Percentiles rank a stretch among this genome's conserved stretches.
phyloP scores from a whole-genome alignment of 1,140 invertebrate species.

The Megathymus violae region DNA sequence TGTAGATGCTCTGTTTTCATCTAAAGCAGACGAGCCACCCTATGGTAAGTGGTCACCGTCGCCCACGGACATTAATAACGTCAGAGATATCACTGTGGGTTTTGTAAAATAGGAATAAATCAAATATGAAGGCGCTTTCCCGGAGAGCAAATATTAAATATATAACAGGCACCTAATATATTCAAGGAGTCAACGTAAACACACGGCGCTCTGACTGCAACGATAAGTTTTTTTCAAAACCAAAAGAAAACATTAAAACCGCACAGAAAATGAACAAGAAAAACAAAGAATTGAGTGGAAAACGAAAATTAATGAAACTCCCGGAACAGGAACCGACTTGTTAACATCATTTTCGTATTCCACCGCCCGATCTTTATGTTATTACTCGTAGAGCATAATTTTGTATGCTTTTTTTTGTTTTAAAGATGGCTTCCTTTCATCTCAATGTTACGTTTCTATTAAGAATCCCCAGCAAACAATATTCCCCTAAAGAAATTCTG shows the following conservation, averaged over 20 bases:
- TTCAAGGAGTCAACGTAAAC: constrained; percentile 15
- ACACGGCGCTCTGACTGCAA: constrained; percentile 4
- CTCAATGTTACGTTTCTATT: constrained; percentile 65
- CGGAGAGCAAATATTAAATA: neutral
- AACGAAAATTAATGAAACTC: constrained; percentile 69
- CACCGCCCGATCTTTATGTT: constrained; percentile 35
- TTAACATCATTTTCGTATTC: constrained; percentile 38
- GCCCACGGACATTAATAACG: too few relatives aligned
- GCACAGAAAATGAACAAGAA: constrained; percentile 47
- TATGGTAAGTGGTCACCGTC: too few relatives aligned
- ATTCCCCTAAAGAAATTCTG: constrained; percentile 58
- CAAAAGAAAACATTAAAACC: constrained; percentile 36
- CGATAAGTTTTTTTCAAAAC: constrained; percentile 34
- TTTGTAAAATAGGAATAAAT: too few relatives aligned
- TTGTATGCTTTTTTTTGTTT: constrained; percentile 39
- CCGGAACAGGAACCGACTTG: constrained; percentile 49
- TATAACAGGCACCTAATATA: neutral
- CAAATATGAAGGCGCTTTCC: too few relatives aligned
- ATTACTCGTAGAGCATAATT: constrained; percentile 37
- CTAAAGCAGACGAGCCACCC: too few relatives aligned
- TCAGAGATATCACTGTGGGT: too few relatives aligned
- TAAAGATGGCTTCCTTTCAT: constrained; percentile 40
- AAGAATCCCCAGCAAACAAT: constrained; percentile 60
- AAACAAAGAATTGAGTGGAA: constrained; percentile 49
- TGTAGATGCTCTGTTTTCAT: too few relatives aligned